A percentile compares a stretch with the other conserved stretches of the same genome.
Evolutionary conservation across 2,797 vertebrate species (phyloP).

Genomic region (Benthosema pterotum): DNA sequence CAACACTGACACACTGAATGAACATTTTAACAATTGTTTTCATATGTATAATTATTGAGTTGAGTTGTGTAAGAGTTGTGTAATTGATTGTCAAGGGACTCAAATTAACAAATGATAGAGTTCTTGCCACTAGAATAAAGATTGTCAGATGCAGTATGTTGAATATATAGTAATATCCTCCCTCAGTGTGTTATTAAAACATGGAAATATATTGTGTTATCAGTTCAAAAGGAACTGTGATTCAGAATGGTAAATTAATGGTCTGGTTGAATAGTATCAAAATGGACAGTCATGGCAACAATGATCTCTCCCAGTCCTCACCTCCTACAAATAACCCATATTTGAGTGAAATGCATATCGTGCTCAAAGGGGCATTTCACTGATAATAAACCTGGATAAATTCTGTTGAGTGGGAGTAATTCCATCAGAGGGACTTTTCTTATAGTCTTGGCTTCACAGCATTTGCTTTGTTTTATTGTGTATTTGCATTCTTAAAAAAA

Average conservation of each 20-base stretch:
- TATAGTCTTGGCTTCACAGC: constrained; percentile 13
- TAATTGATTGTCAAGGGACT: constrained; percentile 34
- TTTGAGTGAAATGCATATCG: not conserved
- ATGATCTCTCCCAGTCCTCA: not conserved
- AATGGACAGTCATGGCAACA: not conserved
- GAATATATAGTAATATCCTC: constrained; percentile 1
- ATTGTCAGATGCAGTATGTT: constrained; percentile 51
- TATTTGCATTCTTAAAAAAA: not conserved
- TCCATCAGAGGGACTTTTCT: constrained; percentile 3
- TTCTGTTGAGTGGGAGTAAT: not conserved
- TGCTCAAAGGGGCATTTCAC: constrained; percentile 4
- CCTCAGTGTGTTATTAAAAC: not conserved
- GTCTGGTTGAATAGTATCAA: not conserved
- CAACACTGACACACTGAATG: not conserved
- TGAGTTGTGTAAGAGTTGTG: not conserved
- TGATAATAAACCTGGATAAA: constrained; percentile 8
- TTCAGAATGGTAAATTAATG: not conserved
- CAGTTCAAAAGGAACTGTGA: not conserved
- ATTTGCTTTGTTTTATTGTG: not conserved
- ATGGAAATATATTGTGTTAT: not conserved
- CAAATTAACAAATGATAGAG: constrained; percentile 22
- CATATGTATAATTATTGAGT: constrained; percentile 8
- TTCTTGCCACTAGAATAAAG: constrained; percentile 11
- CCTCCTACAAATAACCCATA: constrained; percentile 11
- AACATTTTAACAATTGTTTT: not conserved